Base-by-base conservation (phyloP, 2,113 vertebrate species). In the Phalacrocorax carbo region DNA sequence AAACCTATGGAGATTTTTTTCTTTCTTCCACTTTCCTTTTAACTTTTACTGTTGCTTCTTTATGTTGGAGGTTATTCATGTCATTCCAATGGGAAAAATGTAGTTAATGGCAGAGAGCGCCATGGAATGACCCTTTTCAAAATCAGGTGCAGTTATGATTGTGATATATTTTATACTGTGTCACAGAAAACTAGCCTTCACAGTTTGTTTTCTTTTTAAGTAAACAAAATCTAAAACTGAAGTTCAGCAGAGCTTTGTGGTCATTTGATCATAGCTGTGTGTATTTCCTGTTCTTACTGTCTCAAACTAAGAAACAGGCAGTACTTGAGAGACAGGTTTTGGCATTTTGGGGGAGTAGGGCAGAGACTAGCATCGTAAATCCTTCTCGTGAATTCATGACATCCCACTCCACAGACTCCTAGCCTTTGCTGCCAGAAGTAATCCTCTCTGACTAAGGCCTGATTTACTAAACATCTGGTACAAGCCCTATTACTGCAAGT, bases 401-500 rank as follows among this genome's bases (percentile, higher is more conserved):
- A 94, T 95, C 92, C 51, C 68, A 73, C 92, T 95, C 71, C 79
- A 82, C 88, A 86, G 84, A 96, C 94, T 92, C 73, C 44, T 89
- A 75, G 78, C 73, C 88, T 96, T 72, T 89, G 88, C 96, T 96
- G 93, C 81, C 96, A 96, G 93, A 91, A 96, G 82, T 97, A 97
- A 97, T 96, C 94, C 94, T 95, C 90, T 90, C 77, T 96, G 96
- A 94, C 90, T 97, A 94, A 96, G 91, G 86, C 87, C 80, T 85
- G 94, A 94, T 97, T 93, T 93, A 72, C 86, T 82, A 94, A 96
- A 94, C 96, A 97, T 95, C 94, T 97, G 96, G 93, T 95, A 76
- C 95, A 94, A 96, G 95, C 93, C 95, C 95, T 94, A 2, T 94
- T 94, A 87, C 77, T 95, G 95, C 96, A 87, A 95, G 95, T 94